Evolutionary conservation across 2,888 invertebrate genomes (phyloP), one percentile per base, ranked within the genome.

Genomic region (Teinopalpus imperialis): DNA sequence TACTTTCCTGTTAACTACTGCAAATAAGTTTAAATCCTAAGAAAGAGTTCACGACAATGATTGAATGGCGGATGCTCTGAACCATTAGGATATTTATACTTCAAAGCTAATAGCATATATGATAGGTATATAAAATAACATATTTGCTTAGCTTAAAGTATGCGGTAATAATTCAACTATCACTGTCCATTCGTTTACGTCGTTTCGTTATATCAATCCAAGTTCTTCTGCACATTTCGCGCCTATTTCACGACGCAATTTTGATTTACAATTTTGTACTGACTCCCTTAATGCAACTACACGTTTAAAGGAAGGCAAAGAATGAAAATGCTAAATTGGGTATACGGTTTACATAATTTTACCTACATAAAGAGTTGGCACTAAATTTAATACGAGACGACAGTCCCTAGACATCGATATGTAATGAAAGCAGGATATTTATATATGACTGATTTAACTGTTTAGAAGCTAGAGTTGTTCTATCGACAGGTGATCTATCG

Each of bases 301-400:
- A 60, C 58, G 55, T 66, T 44, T 70, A 13, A 12, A 37, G 72
- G 71, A 72, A 73, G 70, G 70, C 69, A 55, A 55, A 53, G 46
- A 50, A 57, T 59, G 51, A n/a, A 56, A 63, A 66, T 65, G 59
- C 63, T 5, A 9, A 35, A 52, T 26, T 51, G 34, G 42, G 9
- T 36, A 27, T 39, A 23, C 27, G 29, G 7, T 34, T 44, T 36
- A 47, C 42, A 47, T 27, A 18, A 16, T 49, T 50, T 53, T 60
- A 55, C 51, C 54, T 57, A 61, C 48, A 57, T 60, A 53, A 43
- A 63, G 68, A 63, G 69, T 81, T 81, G 82, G 82, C 81, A 81
- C 81, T 78, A 76, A 70, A 61, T 53, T 53, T 51, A 62, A 50
- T 67, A 58, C 55, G 66, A 70, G 69, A 56, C 48, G 39, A 46